A percentile compares a stretch with the other conserved stretches of the same genome.
Evolutionary conservation across 1,140 invertebrate genomes (phyloP).

Genomic region (Hyles vespertilio): DNA sequence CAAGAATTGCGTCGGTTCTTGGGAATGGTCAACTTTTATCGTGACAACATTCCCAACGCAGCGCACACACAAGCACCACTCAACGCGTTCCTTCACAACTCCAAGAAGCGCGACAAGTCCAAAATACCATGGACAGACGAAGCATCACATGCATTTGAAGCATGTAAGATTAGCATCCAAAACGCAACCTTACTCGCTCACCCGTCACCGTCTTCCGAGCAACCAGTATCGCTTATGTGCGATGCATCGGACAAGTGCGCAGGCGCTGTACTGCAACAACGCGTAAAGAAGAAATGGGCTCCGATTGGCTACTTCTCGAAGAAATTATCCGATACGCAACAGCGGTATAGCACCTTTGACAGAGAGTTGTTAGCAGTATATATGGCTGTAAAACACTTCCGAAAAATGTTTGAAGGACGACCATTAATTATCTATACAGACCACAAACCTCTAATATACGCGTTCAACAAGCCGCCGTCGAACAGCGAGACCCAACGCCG

Average conservation of each 20-base stretch:
- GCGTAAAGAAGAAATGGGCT: constrained; percentile 6
- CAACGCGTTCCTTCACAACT: constrained; percentile 24
- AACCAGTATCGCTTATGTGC: neutral
- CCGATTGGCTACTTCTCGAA: constrained; percentile 13
- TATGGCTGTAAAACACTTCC: constrained; percentile 8
- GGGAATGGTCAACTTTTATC: constrained; percentile 43
- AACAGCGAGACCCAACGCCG: constrained; percentile 5
- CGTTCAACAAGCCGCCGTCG: neutral
- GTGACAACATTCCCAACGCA: constrained; percentile 26
- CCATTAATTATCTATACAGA: constrained; percentile 7
- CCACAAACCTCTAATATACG: constrained; percentile 6
- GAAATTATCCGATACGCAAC: constrained; percentile 10
- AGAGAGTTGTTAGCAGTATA: constrained; percentile 15
- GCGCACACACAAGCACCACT: constrained; percentile 29
- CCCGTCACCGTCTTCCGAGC: constrained; percentile 9
- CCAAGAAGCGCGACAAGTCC: constrained; percentile 30
- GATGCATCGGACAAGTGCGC: constrained; percentile 8
- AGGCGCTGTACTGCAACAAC: constrained; percentile 17
- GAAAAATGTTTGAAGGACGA: constrained; percentile 9
- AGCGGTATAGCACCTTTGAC: constrained; percentile 9
- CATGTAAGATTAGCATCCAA: constrained; percentile 47
- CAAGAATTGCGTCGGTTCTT: constrained; percentile 43
- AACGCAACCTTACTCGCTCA: constrained; percentile 31
- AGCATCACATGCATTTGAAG: constrained; percentile 38
- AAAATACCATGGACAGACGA: constrained; percentile 30